A percentile compares a stretch with the other conserved stretches of the same genome.
phyloP scores from a whole-genome alignment of 2,888 invertebrate genomes.

The Oligia strigilis region DNA sequence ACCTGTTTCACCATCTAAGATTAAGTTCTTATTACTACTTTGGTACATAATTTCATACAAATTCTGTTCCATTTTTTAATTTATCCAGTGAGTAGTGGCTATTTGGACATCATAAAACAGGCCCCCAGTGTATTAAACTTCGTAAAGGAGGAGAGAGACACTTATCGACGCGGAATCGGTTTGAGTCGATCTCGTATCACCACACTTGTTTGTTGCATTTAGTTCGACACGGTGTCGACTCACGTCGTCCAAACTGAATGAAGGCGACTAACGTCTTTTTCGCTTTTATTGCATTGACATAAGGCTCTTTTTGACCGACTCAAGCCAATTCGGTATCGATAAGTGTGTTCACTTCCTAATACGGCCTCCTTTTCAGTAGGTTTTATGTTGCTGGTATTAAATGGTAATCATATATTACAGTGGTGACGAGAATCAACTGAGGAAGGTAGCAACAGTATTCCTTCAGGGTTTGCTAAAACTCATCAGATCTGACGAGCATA shows the following conservation, averaged over 20 bases:
- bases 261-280: no score
- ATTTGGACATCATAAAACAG: neutral
- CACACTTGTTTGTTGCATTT: no score
- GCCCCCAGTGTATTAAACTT: neutral
- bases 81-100: neutral
- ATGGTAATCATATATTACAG: slow-evolving; percentile 76
- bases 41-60: neutral
- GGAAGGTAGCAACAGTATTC: slow-evolving; percentile 93
- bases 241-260: no score
- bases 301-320: no score
- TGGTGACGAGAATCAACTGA: slow-evolving; percentile 91
- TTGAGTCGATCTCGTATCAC: no score
- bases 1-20: neutral
- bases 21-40: neutral
- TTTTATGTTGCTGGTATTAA: neutral
- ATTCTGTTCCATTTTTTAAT: neutral
- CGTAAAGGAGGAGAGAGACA: no score
- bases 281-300: neutral
- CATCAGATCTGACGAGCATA: slow-evolving; percentile 91
- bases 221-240: no score
- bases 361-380: neutral
- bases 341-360: slow-evolving; percentile 1
- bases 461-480: slow-evolving; percentile 94
- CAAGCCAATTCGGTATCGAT: neutral
- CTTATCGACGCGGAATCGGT: no score